phyloP scores from a whole-genome alignment of 2,888 invertebrate species.

The Elgonia sp. region DNA sequence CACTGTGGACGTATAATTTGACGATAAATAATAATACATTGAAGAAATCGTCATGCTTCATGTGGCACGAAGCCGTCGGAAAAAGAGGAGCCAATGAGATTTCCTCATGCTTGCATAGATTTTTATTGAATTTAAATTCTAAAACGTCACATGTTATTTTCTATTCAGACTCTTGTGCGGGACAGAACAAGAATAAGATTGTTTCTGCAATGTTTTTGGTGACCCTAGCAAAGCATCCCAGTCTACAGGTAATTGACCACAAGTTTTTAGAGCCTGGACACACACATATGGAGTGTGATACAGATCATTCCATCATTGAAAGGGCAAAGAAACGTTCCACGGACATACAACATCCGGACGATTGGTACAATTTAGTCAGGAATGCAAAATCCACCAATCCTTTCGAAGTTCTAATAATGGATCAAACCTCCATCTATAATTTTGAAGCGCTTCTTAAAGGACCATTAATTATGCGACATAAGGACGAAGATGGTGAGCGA shows the following conservation, averaged over 20 bases:
- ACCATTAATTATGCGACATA: conserved; percentile 2
- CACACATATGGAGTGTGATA: conserved; percentile 56
- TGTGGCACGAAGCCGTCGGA: conserved; percentile 81
- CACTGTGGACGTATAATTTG: conserved; percentile 81
- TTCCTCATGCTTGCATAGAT: conserved; percentile 76
- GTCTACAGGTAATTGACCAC: conserved; percentile 48
- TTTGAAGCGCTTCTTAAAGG: conserved; percentile 25
- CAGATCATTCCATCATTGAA: conserved; percentile 29
- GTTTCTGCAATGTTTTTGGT: conserved; percentile 77
- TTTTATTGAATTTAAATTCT: conserved; percentile 58
- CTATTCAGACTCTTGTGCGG: conserved; percentile 77
- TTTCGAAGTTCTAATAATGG: conserved; percentile 39
- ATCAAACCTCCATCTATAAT: conserved; percentile 41
- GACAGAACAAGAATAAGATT: conserved; percentile 79
- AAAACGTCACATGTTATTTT: conserved; percentile 60
- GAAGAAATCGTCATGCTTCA: conserved; percentile 76
- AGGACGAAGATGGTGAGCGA: background rate
- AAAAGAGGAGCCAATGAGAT: conserved; percentile 80
- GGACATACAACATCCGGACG: conserved; percentile 38
- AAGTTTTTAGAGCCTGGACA: conserved; percentile 61
- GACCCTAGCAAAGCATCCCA: conserved; percentile 45
- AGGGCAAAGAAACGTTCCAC: conserved; percentile 25
- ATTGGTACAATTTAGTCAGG: conserved; percentile 43
- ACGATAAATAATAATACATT: conserved; percentile 78
- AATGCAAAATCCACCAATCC: conserved; percentile 28